A percentile compares a stretch with the other conserved stretches of the same genome.
Conservation (phyloP, 2,113 vertebrate species). For the Hystrix cristata region DNA sequence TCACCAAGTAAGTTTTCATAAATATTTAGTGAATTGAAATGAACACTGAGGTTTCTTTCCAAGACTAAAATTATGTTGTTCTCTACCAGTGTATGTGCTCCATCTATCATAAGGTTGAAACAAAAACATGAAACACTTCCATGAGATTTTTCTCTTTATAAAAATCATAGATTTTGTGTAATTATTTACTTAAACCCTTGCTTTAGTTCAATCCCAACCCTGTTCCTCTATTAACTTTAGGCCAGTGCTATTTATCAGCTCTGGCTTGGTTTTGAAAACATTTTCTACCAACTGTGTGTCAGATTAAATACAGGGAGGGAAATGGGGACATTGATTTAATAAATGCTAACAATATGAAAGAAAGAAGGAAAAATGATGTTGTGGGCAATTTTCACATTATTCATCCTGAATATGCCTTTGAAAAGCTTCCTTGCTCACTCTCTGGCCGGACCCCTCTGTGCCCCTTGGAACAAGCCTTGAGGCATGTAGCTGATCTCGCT, state of each 20-base stretch:
- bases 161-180: slow-evolving; percentile 55
- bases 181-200: slow-evolving; percentile 74
- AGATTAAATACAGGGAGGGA: slow-evolving; percentile 80
- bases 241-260: slow-evolving; percentile 70
- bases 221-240: slow-evolving; percentile 28
- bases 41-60: slow-evolving; percentile 39
- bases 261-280: slow-evolving; percentile 61
- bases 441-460: neutral
- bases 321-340: slow-evolving; percentile 63
- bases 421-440: slow-evolving; percentile 60
- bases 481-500: neutral
- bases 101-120: slow-evolving; percentile 63
- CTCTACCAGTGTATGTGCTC: neutral
- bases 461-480: neutral
- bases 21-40: slow-evolving; percentile 18
- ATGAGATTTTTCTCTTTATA: slow-evolving; percentile 52
- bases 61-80: neutral
- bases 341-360: slow-evolving; percentile 75
- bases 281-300: slow-evolving; percentile 60
- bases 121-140: slow-evolving; percentile 53
- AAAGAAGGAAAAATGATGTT: slow-evolving; percentile 66
- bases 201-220: slow-evolving; percentile 6
- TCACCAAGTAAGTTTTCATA: neutral
- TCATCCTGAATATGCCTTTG: slow-evolving; percentile 79
- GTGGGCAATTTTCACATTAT: slow-evolving; percentile 77